Percentiles rank a stretch among this genome's conserved stretches.
phyloP scores from a whole-genome alignment of 2,888 invertebrate genomes.

The Atherix ibis region DNA sequence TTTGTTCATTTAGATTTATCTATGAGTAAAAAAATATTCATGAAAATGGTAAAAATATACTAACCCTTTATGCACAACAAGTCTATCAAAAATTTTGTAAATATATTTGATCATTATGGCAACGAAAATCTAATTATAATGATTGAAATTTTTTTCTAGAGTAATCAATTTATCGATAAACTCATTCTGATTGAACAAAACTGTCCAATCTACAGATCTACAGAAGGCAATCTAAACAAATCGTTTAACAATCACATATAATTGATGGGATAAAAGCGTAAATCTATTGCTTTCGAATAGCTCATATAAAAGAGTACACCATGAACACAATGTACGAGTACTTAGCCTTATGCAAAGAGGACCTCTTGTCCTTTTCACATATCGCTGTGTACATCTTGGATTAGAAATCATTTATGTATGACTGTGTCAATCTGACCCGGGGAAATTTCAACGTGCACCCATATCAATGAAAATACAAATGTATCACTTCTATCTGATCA shows the following conservation, averaged over 20 bases:
- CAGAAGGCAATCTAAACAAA: no score
- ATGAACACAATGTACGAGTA: constrained; percentile 4
- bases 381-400: neutral
- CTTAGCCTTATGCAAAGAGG: constrained; percentile 1
- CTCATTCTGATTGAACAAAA: no score
- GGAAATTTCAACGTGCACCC: constrained; percentile 7
- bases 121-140: no score
- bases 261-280: constrained; percentile 9
- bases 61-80: no score
- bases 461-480: constrained; percentile 4
- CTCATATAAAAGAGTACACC: neutral
- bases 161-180: no score
- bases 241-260: constrained; percentile 8
- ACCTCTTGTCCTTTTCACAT: constrained; percentile 1
- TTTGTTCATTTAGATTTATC: no score
- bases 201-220: no score
- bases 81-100: no score
- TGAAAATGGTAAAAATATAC: no score
- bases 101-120: no score
- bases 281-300: constrained; percentile 7
- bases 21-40: no score
- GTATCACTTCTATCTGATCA: constrained; percentile 8
- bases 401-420: neutral
- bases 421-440: neutral
- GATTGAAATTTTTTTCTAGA: no score